phyloP scores from a whole-genome alignment of 1,140 invertebrate species.

The Acyrthosiphon pisum region DNA sequence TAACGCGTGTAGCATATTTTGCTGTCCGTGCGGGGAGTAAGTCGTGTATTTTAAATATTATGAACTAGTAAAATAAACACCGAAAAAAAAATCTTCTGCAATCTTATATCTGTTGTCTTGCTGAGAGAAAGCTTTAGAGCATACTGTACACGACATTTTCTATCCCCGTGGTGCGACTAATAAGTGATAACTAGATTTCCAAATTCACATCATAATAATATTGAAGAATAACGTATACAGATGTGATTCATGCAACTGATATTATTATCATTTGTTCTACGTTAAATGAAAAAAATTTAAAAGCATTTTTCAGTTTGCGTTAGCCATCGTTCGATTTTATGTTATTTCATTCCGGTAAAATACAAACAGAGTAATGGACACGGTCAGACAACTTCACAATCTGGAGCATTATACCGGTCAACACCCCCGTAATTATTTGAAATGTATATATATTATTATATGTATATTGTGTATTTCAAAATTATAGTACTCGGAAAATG shows the following conservation, averaged over 20 bases:
- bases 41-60: no score
- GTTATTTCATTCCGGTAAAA: conserved; percentile 5
- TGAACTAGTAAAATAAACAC: background rate
- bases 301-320: conserved; percentile 15
- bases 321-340: background rate
- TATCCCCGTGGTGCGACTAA: background rate
- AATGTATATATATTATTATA: background rate
- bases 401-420: background rate
- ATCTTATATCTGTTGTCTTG: background rate
- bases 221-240: background rate
- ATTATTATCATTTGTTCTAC: background rate
- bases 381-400: background rate
- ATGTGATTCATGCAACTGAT: background rate
- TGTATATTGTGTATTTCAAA: background rate
- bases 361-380: background rate
- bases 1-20: no score
- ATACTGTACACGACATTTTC: background rate
- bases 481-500: background rate
- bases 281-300: background rate
- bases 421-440: conserved; percentile 8
- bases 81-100: background rate
- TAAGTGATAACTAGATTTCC: background rate
- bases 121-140: background rate
- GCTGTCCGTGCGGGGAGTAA: no score
- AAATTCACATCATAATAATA: background rate